Conservation (phyloP, 2,797 vertebrate species). For the Coendou prehensilis region DNA sequence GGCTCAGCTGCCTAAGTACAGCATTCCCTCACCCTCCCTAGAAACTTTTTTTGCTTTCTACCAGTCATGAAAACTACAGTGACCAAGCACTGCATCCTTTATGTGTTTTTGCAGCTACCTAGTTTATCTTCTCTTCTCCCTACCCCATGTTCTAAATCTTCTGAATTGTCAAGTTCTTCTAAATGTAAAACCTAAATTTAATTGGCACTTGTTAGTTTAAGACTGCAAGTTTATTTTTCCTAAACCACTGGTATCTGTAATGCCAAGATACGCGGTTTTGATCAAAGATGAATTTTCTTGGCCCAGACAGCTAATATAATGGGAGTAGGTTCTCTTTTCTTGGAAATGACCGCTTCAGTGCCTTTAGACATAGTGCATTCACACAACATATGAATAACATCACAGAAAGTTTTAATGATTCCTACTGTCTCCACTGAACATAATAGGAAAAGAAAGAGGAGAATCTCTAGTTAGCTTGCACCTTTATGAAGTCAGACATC, state of each 20-base stretch:
- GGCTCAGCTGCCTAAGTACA: neutral
- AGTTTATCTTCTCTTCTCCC: no score
- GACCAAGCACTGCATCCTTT: neutral
- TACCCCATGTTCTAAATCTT: neutral
- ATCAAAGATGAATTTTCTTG: conserved; percentile 35
- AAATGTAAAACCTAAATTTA: neutral
- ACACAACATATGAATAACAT: neutral
- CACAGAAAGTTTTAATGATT: neutral
- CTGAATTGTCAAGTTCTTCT: neutral
- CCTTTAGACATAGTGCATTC: neutral
- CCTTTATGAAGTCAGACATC: neutral
- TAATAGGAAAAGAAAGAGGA: neutral
- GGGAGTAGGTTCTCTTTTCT: conserved; percentile 1
- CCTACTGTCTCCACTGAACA: neutral
- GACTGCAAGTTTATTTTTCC: neutral
- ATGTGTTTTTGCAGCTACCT: neutral
- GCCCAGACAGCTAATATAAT: neutral
- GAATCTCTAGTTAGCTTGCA: neutral
- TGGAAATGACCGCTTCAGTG: neutral
- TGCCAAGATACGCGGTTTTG: neutral
- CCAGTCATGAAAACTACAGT: neutral
- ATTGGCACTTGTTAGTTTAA: neutral
- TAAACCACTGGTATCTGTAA: neutral
- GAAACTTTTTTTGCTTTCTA: neutral
- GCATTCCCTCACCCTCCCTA: neutral